Evolutionary conservation across 2,113 vertebrate species (phyloP).

Genomic region (Orycteropus afer): DNA sequence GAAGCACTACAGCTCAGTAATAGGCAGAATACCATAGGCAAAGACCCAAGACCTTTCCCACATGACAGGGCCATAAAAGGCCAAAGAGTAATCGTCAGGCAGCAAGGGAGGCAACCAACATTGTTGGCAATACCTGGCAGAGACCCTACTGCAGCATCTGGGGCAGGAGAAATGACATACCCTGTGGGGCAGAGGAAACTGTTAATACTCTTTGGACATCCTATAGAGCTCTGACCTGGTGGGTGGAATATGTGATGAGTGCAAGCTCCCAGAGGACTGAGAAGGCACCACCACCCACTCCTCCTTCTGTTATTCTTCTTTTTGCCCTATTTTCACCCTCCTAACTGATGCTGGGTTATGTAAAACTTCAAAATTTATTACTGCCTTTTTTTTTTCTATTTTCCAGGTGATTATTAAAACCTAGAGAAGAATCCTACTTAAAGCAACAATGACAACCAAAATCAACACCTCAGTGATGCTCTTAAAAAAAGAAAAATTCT

Average conservation of each 20-base stretch:
- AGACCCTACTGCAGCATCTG: fast-evolving
- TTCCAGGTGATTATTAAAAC: neutral
- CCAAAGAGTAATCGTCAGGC: neutral
- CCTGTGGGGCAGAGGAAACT: neutral
- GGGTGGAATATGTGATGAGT: no score
- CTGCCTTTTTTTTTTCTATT: neutral
- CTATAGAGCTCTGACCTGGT: neutral
- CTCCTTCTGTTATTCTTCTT: neutral
- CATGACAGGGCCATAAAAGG: neutral
- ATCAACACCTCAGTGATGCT: neutral
- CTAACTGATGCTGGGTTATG: neutral
- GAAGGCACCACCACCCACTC: no score
- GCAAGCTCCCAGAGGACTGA: neutral
- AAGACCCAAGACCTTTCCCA: neutral
- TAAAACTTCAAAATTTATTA: neutral
- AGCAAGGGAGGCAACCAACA: neutral
- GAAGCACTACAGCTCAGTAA: neutral
- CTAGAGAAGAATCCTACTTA: neutral
- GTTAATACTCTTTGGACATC: no score
- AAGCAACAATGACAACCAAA: neutral
- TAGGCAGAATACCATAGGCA: neutral
- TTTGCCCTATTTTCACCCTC: neutral
- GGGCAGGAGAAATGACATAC: neutral
- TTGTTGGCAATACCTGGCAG: neutral
- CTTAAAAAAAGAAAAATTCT: neutral